phyloP scores from a whole-genome alignment of 2,797 vertebrate genomes.

The Lagorchestes hirsutus region DNA sequence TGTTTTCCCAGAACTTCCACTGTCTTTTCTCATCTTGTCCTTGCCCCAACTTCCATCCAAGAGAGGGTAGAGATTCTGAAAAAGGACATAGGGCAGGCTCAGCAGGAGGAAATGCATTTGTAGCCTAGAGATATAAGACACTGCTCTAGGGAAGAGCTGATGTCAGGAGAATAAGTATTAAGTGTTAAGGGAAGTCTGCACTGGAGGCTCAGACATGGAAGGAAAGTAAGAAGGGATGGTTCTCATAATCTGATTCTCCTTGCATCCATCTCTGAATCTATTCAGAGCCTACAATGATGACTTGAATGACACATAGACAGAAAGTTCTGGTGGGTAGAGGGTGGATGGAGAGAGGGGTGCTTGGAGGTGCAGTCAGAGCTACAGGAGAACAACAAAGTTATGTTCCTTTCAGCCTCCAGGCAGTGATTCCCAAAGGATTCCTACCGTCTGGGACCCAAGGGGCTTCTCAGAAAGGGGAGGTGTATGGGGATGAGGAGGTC shows the following conservation, averaged over 20 bases:
- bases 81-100: background rate
- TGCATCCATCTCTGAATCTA: background rate
- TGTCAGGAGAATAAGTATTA: background rate
- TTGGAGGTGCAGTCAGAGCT: background rate
- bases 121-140: background rate
- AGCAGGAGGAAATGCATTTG: background rate
- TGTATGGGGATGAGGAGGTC: background rate
- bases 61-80: background rate
- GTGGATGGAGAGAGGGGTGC: background rate
- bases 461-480: background rate
- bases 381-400: background rate
- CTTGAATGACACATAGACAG: background rate
- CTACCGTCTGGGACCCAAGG: background rate
- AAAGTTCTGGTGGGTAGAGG: background rate
- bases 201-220: background rate
- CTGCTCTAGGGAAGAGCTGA: background rate
- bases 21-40: background rate
- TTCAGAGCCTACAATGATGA: background rate
- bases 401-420: background rate
- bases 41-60: background rate
- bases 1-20: background rate
- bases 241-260: background rate
- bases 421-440: background rate
- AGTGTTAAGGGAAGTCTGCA: background rate
- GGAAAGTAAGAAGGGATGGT: background rate